These are phyloP conservation scores for Zaprionus africanus DNA, from an alignment of 1,140 invertebrate genomes.

Conservation along the genomic window DNA sequence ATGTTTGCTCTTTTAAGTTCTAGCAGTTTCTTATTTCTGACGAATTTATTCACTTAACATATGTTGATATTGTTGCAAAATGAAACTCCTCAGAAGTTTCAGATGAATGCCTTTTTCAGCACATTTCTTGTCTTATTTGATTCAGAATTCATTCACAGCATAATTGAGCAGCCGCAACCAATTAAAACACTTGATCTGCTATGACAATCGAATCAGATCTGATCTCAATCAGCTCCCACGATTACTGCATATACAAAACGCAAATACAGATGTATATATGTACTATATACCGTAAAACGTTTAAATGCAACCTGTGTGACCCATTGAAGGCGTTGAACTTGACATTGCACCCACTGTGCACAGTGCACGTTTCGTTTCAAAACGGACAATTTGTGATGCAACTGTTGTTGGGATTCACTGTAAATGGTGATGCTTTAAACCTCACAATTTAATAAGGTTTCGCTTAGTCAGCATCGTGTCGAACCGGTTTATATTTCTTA, in stretches of 20 bases:
- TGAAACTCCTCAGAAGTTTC: neutral
- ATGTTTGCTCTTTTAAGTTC: neutral
- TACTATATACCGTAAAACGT: neutral
- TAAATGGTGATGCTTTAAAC: constrained; percentile 16
- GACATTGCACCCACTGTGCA: constrained; percentile 37
- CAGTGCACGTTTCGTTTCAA: neutral
- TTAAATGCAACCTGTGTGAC: constrained; percentile 13
- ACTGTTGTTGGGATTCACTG: constrained; percentile 20
- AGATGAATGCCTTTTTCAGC: neutral
- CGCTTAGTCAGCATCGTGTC: constrained; percentile 27
- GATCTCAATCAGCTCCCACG: constrained; percentile 10
- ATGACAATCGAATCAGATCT: constrained; percentile 10
- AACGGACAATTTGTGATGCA: constrained; percentile 24
- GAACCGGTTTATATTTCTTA: constrained; percentile 50
- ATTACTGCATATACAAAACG: neutral
- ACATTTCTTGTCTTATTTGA: neutral
- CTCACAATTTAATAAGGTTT: constrained; percentile 36
- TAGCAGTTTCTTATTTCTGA: constrained; percentile 1
- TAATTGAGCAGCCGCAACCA: constrained; percentile 22
- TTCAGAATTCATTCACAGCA: neutral
- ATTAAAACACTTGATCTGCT: constrained; percentile 27
- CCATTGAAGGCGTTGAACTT: constrained; percentile 48
- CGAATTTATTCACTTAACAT: neutral
- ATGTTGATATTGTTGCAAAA: neutral
- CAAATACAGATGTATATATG: neutral